These are phyloP conservation scores for Cenopis cana DNA, from an alignment of 2,888 invertebrate species.

Conservation along the genomic window DNA sequence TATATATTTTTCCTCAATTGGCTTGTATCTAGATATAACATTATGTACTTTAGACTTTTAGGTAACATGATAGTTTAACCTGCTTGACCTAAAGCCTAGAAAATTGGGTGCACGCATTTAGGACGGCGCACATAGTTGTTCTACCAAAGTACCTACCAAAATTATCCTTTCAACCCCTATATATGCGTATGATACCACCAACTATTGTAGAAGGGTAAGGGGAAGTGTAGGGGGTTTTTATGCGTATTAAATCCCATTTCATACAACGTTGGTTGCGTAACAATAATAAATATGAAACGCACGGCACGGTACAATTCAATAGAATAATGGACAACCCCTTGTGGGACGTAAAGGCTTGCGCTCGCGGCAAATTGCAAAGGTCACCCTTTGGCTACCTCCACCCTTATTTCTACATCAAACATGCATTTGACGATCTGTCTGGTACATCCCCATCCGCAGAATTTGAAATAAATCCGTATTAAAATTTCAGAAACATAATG, in stretches of 20 bases:
- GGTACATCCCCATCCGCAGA: conserved; percentile 21
- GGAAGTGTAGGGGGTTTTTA: no score
- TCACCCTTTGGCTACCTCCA: conserved; percentile 41
- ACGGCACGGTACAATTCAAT: conserved; percentile 38
- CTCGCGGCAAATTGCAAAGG: conserved; percentile 46
- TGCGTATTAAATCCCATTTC: conserved; percentile 13
- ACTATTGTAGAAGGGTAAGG: not conserved
- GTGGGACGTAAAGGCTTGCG: conserved; percentile 45
- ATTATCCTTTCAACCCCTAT: not conserved
- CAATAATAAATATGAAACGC: conserved; percentile 20
- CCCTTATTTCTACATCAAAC: conserved; percentile 44
- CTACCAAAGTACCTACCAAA: no score
- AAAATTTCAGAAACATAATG: not conserved
- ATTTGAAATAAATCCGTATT: conserved; percentile 32
- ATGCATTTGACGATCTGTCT: conserved; percentile 41
- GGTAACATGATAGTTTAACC: no score
- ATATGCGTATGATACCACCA: not conserved
- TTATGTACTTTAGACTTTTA: no score
- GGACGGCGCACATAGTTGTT: no score
- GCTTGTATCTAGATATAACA: no score
- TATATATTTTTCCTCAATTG: no score
- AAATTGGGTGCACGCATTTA: no score
- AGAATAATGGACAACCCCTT: conserved; percentile 46
- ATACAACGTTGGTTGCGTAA: conserved; percentile 18
- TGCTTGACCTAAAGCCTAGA: no score